Conservation (phyloP, 2,113 vertebrate genomes). For the Fulica atra region DNA sequence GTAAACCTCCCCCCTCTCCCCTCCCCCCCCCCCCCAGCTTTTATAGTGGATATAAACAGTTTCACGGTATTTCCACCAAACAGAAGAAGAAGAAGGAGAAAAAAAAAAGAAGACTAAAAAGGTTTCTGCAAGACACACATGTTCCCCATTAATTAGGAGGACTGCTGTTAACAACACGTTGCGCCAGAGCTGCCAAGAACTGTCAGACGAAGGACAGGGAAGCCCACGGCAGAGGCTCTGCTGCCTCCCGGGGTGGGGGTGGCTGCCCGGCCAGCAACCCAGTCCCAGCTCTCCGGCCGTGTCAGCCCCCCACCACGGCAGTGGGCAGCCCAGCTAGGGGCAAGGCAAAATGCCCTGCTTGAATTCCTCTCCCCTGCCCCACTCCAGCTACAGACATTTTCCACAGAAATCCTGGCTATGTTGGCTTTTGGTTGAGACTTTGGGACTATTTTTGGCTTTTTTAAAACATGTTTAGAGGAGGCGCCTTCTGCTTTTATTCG, state of each 20-base stretch:
- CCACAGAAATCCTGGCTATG: slow-evolving; percentile 58
- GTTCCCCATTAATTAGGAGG: slow-evolving; percentile 73
- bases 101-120: background rate
- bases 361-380: background rate
- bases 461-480: slow-evolving; percentile 1
- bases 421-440: slow-evolving; percentile 30
- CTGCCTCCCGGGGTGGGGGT: background rate
- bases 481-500: slow-evolving; percentile 18
- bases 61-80: slow-evolving; percentile 64
- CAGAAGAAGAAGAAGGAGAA: background rate
- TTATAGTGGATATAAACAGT: slow-evolving; percentile 62
- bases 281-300: background rate
- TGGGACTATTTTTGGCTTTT: slow-evolving; percentile 61
- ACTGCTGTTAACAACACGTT: slow-evolving; percentile 73
- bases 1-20: background rate
- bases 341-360: background rate
- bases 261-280: background rate
- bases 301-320: background rate
- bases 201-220: slow-evolving; percentile 68
- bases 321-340: background rate
- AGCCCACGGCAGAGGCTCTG: slow-evolving; percentile 39
- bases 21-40: background rate
- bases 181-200: slow-evolving; percentile 66
- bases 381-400: slow-evolving; percentile 50
- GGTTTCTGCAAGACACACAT: slow-evolving; percentile 66